Conservation (phyloP, 2,888 invertebrate genomes). For the Pandemis heparana region DNA sequence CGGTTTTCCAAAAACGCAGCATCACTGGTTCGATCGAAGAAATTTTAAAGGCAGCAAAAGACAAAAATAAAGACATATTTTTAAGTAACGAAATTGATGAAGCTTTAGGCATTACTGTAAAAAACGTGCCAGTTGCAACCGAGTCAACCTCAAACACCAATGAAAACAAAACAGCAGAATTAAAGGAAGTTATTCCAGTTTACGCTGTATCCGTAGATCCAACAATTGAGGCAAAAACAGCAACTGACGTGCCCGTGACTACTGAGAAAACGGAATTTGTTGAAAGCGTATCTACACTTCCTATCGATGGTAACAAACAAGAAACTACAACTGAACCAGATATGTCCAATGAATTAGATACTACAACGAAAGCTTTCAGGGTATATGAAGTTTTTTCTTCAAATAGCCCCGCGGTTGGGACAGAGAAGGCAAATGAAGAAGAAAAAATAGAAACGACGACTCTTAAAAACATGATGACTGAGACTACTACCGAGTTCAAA, state of each 20-base stretch:
- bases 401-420: slow-evolving; percentile 54
- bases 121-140: slow-evolving; percentile 55
- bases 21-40: slow-evolving; percentile 75
- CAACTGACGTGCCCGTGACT: slow-evolving; percentile 48
- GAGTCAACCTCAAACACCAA: slow-evolving; percentile 51
- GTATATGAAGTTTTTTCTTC: slow-evolving; percentile 74
- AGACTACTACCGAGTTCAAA: slow-evolving; percentile 72
- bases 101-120: slow-evolving; percentile 58
- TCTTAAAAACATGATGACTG: slow-evolving; percentile 65
- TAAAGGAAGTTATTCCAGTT: slow-evolving; percentile 63
- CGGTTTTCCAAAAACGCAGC: slow-evolving; percentile 58
- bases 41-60: slow-evolving; percentile 68
- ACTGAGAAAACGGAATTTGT: slow-evolving; percentile 61
- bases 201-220: slow-evolving; percentile 62
- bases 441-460: slow-evolving; percentile 61
- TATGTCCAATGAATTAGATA: slow-evolving; percentile 62
- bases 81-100: slow-evolving; percentile 82
- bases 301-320: slow-evolving; percentile 60
- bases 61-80: slow-evolving; percentile 74
- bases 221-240: slow-evolving; percentile 50
- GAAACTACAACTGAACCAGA: slow-evolving; percentile 61
- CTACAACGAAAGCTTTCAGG: slow-evolving; percentile 71
- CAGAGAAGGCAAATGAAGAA: slow-evolving; percentile 53
- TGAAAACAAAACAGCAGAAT: slow-evolving; percentile 49
- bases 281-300: slow-evolving; percentile 77